Base-by-base conservation (phyloP, 2,113 vertebrate species). In the Acrocephalus kingi region DNA sequence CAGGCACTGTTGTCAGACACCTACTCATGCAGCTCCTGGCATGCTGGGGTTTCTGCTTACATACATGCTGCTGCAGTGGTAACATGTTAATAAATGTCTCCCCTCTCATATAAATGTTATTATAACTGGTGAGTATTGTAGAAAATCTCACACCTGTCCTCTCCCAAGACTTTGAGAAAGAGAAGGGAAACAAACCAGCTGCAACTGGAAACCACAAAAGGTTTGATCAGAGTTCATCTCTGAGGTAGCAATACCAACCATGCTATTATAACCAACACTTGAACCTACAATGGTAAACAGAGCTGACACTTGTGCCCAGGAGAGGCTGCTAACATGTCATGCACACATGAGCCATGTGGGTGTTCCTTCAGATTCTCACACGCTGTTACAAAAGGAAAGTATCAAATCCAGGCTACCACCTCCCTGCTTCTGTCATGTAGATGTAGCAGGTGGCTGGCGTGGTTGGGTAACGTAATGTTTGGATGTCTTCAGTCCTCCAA, bases 401-500 rank as follows among this genome's bases (percentile, higher is more conserved):
- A 58, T 80, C 45, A 85, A 85, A 83, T 73, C 45, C 78, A 55
- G 39, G 35, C 52, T 37, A 48, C 77, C 58, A 52, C 7, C 35
- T 87, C 91, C 58, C 64, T 35, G 41, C 27, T 82, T 89, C 73
- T 96, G 67, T 95, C 95, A 96, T 88, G 79, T 82, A 94, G 79
- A 22, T 51, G 48, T 20, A 96, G 90, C 96, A 97, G 93, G 95
- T 98, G 96, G 55, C 72, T 80, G 86, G 87, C 2, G 6, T 16
- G 17, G 48, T 45, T 48, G 55, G 45, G 69, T 54, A 67, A 64
- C 4, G 75, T 66, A 87, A 84, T 0, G 13, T 66, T 93, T 79
- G 51, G 66, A 96, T 69, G 66, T 84, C 84, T 94, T 96, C 56
- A 48, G 77, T 64, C 75, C 80, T 89, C 96, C 90, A 88, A 92